phyloP scores from a whole-genome alignment of 2,888 invertebrate genomes.

The Peribatodes rhomboidaria region DNA sequence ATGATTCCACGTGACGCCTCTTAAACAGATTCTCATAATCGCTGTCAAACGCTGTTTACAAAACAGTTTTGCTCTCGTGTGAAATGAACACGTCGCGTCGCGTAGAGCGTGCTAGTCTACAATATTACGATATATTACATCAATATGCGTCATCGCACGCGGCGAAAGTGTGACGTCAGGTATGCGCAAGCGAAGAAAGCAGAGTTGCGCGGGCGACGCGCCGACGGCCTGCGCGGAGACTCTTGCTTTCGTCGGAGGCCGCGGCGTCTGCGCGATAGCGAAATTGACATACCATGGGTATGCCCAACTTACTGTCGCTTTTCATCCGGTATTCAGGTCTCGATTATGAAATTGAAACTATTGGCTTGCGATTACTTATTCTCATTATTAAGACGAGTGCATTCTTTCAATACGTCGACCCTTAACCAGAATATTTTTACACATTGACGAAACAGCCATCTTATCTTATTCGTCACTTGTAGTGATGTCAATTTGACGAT shows the following conservation, averaged over 20 bases:
- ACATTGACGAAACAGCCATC: neutral
- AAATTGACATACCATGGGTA: slow-evolving; percentile 80
- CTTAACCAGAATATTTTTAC: neutral
- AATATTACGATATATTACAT: slow-evolving; percentile 72
- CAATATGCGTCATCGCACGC: slow-evolving; percentile 72
- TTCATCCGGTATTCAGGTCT: slow-evolving; percentile 80
- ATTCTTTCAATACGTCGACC: slow-evolving; percentile 44
- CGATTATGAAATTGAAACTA: slow-evolving; percentile 79
- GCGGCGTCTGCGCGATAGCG: slow-evolving; percentile 81
- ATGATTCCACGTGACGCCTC: neutral
- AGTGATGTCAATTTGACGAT: neutral
- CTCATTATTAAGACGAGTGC: slow-evolving; percentile 52
- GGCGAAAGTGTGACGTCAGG: slow-evolving; percentile 83
- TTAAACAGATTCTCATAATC: neutral
- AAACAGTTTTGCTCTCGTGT: neutral
- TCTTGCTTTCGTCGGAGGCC: slow-evolving; percentile 83
- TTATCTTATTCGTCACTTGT: neutral
- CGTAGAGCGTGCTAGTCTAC: slow-evolving; percentile 60
- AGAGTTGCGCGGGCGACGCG: slow-evolving; percentile 79
- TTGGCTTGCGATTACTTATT: slow-evolving; percentile 71
- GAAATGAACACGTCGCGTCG: slow-evolving; percentile 27
- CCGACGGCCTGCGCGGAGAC: slow-evolving; percentile 60
- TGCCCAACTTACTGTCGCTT: slow-evolving; percentile 72
- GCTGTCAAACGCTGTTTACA: slow-evolving; percentile 4
- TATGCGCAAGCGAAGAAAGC: slow-evolving; percentile 81